Percentiles rank a stretch among this genome's conserved stretches.
Conservation (phyloP, 2,888 invertebrate genomes). For the Xiphydria camelus region DNA sequence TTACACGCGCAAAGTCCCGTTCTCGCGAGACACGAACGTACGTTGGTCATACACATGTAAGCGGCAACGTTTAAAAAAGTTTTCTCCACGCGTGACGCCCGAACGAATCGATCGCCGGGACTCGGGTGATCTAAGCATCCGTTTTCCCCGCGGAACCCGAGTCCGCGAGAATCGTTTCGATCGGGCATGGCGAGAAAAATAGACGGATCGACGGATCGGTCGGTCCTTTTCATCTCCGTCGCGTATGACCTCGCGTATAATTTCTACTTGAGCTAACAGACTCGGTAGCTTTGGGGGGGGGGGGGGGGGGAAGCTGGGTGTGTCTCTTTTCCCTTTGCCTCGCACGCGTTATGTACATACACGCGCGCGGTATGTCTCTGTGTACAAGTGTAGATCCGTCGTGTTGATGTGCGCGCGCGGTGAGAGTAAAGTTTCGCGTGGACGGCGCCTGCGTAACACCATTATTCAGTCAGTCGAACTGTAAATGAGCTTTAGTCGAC, state of each 20-base stretch:
- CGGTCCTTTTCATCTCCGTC: not conserved
- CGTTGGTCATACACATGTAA: too few relatives aligned
- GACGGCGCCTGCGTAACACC: constrained; percentile 45
- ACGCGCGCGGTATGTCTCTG: constrained; percentile 29
- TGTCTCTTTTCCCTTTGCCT: constrained; percentile 1
- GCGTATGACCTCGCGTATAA: constrained; percentile 8
- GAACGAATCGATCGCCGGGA: too few relatives aligned
- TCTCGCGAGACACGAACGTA: too few relatives aligned
- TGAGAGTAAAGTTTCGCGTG: constrained; percentile 22
- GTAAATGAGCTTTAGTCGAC: constrained; percentile 31
- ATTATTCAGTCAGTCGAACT: constrained; percentile 41
- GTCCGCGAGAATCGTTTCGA: too few relatives aligned
- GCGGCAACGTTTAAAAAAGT: too few relatives aligned
- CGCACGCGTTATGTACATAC: constrained; percentile 31
- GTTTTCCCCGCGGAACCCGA: too few relatives aligned
- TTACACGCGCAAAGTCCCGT: too few relatives aligned
- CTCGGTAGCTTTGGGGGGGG: constrained; percentile 27
- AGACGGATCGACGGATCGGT: not conserved
- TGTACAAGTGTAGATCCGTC: constrained; percentile 16
- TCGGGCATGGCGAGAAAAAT: too few relatives aligned
- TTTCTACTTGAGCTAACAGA: constrained; percentile 35
- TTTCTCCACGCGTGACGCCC: too few relatives aligned
- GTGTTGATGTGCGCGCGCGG: constrained; percentile 15
- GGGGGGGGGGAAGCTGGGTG: constrained; percentile 18
- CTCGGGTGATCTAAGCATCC: too few relatives aligned